A percentile compares a stretch with the other conserved stretches of the same genome.
phyloP scores from a whole-genome alignment of 2,888 invertebrate species.

The Sabatieria punctata region DNA sequence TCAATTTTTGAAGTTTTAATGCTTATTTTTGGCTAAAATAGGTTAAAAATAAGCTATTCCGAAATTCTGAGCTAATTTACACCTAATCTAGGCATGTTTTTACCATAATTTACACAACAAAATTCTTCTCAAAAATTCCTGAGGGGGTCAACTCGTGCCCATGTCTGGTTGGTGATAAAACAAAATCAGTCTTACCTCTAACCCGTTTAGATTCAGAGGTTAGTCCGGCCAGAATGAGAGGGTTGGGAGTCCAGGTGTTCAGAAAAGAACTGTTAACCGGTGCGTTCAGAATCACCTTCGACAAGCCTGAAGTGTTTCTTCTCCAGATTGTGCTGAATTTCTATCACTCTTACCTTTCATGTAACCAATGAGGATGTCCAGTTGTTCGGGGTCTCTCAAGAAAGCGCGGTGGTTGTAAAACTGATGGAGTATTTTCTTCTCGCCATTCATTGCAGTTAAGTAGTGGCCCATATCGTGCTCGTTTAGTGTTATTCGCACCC shows the following conservation, averaged over 20 bases:
- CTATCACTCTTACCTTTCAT: neutral
- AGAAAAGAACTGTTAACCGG: constrained; percentile 36
- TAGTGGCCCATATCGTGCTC: constrained; percentile 36
- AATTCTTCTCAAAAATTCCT: too few relatives aligned
- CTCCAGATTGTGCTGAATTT: neutral
- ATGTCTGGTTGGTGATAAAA: too few relatives aligned
- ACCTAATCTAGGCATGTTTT: too few relatives aligned
- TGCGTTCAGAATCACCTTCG: constrained; percentile 14
- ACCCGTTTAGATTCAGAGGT: constrained; percentile 11
- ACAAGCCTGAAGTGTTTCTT: constrained; percentile 12
- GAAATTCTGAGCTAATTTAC: too few relatives aligned
- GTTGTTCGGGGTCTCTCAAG: constrained; percentile 34
- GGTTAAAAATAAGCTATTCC: too few relatives aligned
- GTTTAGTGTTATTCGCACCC: constrained; percentile 37
- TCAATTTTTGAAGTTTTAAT: too few relatives aligned
- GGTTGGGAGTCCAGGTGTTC: constrained; percentile 36
- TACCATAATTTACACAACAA: too few relatives aligned
- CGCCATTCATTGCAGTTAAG: constrained; percentile 32
- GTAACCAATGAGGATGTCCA: constrained; percentile 27
- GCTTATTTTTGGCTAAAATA: too few relatives aligned
- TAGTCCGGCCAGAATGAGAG: constrained; percentile 33
- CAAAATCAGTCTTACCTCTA: too few relatives aligned
- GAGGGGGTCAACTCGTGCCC: too few relatives aligned
- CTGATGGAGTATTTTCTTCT: constrained; percentile 29
- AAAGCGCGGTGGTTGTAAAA: constrained; percentile 34